These are phyloP conservation scores for Thryonomys swinderianus DNA, from an alignment of 2,113 vertebrate species.

Conservation along the genomic window DNA sequence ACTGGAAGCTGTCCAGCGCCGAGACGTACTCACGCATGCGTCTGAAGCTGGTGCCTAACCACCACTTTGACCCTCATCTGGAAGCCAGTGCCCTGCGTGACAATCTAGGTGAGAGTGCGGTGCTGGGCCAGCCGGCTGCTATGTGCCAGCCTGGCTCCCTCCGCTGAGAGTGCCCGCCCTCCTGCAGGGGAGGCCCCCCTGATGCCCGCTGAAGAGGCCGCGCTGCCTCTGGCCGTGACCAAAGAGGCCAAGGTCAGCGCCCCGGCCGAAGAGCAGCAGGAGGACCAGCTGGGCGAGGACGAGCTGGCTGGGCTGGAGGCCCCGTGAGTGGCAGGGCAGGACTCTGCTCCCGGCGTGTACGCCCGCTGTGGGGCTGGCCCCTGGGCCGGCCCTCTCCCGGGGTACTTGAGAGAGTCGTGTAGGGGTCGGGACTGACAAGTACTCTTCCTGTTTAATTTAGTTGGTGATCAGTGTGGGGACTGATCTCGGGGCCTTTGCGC, in stretches of 20 bases:
- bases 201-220: conserved; percentile 86
- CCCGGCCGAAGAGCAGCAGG: conserved; percentile 93
- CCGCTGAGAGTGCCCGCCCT: neutral
- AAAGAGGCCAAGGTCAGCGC: conserved; percentile 98
- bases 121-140: fast-evolving
- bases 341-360: fast-evolving
- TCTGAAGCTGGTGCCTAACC: conserved; percentile 97
- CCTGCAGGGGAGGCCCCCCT: conserved; percentile 91
- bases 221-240: conserved; percentile 93
- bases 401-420: neutral
- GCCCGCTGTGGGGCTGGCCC: neutral
- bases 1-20: conserved; percentile 93
- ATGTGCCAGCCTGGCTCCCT: neutral
- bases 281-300: conserved; percentile 94
- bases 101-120: conserved; percentile 91
- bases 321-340: conserved; percentile 87
- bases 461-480: neutral
- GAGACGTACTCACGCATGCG: conserved; percentile 99
- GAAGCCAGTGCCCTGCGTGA: conserved; percentile 97
- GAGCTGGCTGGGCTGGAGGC: conserved; percentile 91
- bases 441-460: neutral
- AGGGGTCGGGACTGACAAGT: neutral
- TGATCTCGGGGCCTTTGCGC: neutral
- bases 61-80: conserved; percentile 91
- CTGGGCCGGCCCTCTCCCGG: neutral